Base-by-base conservation (phyloP, 2,797 vertebrate species). In the Mastacembelus armatus region DNA sequence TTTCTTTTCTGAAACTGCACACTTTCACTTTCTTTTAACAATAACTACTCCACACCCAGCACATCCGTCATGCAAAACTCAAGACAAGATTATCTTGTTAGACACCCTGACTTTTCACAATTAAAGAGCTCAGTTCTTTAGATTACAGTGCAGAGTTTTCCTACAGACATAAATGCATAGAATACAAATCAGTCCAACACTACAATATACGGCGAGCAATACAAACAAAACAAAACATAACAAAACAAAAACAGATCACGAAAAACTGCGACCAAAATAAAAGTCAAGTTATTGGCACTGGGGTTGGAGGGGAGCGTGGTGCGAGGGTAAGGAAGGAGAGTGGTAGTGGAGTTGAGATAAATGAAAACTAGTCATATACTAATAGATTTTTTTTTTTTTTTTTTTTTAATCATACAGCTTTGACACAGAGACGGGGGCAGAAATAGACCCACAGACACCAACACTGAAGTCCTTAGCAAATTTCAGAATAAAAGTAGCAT, bases 271-370 rank as follows among this genome's bases (percentile, higher is more conserved):
- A 86, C 72, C 30, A 1, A 86, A 85, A 66, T 66, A 71, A 87
- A 89, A 80, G 85, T 73, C 87, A 72, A 50, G 82, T 86, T 61
- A 42, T 88, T 91, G 88, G 89, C 88, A 89, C 85, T 79, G 61
- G 86, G 84, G 66, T 55, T 21, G 55, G 60, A 71, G 55, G 33
- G 45, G 48, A 51, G 47, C 47, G 21, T 30, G 39, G 47, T 4
- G 45, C 4, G 51, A 50, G 30, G 29, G 27, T 39, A 22, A 27
- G 18, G 30, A 44, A 36, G 51, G 8, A 3, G 59, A 24, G 10
- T 7, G 15, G 18, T 9, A 36, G 55, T 19, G 29, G 65, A 56
- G 10, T 16, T 27, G 19, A 54, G 56, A 42, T 66, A n/a, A 64
- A 60, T 51, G 55, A n/a, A n/a, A n/a, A 74, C 57, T 79, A 55